phyloP scores from a whole-genome alignment of 1,140 invertebrate genomes.

The Drosophila seguyi region DNA sequence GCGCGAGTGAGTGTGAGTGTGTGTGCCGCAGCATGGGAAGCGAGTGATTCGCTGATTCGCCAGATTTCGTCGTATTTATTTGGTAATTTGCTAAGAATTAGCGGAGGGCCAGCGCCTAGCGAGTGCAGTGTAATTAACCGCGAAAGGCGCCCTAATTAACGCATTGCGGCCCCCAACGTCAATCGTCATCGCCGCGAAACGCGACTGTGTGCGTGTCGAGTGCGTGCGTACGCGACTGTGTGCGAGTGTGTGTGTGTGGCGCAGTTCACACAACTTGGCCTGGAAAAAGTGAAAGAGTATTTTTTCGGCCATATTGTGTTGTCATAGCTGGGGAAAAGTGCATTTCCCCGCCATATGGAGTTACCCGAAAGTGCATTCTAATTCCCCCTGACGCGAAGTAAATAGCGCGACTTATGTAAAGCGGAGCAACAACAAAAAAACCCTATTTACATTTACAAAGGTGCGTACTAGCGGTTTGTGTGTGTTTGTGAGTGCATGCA shows the following conservation, averaged over 20 bases:
- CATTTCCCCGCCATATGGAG: conserved; percentile 47
- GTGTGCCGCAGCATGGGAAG: conserved; percentile 78
- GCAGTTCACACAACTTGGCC: conserved; percentile 75
- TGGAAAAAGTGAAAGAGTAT: conserved; percentile 81
- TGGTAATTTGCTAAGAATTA: conserved; percentile 41
- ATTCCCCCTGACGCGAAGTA: conserved; percentile 12
- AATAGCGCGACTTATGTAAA: conserved; percentile 56
- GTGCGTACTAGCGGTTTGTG: conserved; percentile 34
- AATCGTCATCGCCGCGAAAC: conserved; percentile 44
- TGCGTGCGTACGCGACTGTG: conserved; percentile 27
- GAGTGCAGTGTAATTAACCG: conserved; percentile 36
- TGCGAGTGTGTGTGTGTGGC: conserved; percentile 44
- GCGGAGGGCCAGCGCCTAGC: conserved; percentile 16
- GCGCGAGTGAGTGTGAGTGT: conserved; percentile 48
- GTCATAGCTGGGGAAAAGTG: conserved; percentile 63
- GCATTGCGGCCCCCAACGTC: conserved; percentile 38
- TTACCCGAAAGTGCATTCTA: conserved; percentile 22
- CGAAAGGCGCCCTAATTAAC: conserved; percentile 58
- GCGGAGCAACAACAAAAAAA: conserved; percentile 34
- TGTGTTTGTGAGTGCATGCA: conserved; percentile 1
- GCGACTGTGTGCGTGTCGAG: conserved; percentile 39
- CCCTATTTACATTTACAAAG: conserved; percentile 55
- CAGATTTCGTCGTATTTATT: conserved; percentile 67
- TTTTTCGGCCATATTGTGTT: conserved; percentile 77
- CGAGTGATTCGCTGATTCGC: conserved; percentile 70